These are phyloP conservation scores for Magallana gigas DNA, from an alignment of 1,140 invertebrate species.

Conservation along the genomic window DNA sequence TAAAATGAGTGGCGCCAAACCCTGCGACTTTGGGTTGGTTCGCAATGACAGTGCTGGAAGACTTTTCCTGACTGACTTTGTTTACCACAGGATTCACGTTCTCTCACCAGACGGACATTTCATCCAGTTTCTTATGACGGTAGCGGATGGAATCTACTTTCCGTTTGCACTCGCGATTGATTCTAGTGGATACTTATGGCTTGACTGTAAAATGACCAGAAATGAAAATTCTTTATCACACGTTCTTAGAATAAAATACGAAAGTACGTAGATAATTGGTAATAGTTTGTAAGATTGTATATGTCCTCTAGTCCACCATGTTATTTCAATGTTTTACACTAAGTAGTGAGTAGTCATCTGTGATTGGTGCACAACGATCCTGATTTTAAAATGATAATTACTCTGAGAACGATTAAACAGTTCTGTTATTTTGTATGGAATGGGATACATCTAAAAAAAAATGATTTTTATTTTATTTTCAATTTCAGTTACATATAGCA, in stretches of 20 bases:
- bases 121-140: conserved; percentile 23
- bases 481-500: too few relatives aligned
- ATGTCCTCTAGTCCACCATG: too few relatives aligned
- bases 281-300: too few relatives aligned
- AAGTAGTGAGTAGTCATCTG: too few relatives aligned
- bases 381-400: too few relatives aligned
- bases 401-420: too few relatives aligned
- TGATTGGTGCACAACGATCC: too few relatives aligned
- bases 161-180: conserved; percentile 33
- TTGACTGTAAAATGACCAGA: conserved; percentile 17
- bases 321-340: too few relatives aligned
- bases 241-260: conserved; percentile 22
- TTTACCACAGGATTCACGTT: conserved; percentile 35
- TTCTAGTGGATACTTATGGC: not conserved
- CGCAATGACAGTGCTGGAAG: conserved; percentile 4
- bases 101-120: conserved; percentile 37
- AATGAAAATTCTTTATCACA: conserved; percentile 23
- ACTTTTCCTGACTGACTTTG: conserved; percentile 30
- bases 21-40: conserved; percentile 36
- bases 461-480: too few relatives aligned
- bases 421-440: too few relatives aligned
- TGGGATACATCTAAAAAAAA: too few relatives aligned
- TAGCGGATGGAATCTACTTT: conserved; percentile 8
- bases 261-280: not conserved
- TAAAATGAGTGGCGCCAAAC: not conserved